phyloP scores from a whole-genome alignment of 2,888 invertebrate genomes.

The Ellobium chinense region DNA sequence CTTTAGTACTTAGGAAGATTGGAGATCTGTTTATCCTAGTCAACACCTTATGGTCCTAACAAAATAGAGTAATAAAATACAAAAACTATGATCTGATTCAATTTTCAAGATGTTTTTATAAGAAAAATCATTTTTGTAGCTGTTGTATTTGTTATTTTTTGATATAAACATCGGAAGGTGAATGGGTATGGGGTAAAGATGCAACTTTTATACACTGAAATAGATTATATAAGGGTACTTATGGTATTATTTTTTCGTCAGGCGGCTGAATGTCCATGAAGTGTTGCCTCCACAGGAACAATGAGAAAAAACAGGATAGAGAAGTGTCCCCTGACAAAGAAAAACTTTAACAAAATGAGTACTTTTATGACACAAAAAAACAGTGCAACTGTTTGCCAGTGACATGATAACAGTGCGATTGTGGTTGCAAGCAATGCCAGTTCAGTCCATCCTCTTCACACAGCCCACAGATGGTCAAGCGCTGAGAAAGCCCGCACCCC shows the following conservation, averaged over 20 bases:
- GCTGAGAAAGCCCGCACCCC: neutral
- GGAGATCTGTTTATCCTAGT: neutral
- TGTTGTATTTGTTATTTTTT: neutral
- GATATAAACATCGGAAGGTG: neutral
- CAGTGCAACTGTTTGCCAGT: no score
- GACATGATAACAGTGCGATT: neutral
- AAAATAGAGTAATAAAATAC: neutral
- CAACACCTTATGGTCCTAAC: neutral
- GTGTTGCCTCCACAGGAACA: neutral
- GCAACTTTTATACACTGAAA: neutral
- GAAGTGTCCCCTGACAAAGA: no score
- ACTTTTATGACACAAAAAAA: no score
- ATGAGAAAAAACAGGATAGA: no score
- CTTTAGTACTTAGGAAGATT: neutral
- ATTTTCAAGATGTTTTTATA: neutral
- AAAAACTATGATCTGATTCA: neutral
- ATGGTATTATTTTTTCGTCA: neutral
- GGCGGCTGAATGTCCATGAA: neutral
- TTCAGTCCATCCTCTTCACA: neutral
- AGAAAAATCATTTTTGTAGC: neutral
- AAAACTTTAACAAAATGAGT: no score
- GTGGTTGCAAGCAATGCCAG: neutral
- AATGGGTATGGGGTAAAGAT: neutral
- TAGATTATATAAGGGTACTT: neutral
- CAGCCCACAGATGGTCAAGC: neutral